These are phyloP conservation scores for Aerospiza tachiro DNA, from an alignment of 2,797 vertebrate genomes.

Conservation along the genomic window DNA sequence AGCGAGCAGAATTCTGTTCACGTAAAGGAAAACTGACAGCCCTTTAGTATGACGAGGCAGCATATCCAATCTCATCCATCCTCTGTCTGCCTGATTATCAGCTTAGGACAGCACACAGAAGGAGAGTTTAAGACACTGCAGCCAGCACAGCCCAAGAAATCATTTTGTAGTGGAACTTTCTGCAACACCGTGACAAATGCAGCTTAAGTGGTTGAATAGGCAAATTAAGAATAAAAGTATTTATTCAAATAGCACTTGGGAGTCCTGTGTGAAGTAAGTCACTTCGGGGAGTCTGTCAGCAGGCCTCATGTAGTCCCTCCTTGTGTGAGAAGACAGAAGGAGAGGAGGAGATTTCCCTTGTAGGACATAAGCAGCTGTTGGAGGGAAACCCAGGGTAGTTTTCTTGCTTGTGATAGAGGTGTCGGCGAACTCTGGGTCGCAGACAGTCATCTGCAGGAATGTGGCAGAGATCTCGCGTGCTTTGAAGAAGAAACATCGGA, in stretches of 20 bases:
- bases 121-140: background rate
- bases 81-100: background rate
- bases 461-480: fast-evolving
- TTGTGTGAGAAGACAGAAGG: background rate
- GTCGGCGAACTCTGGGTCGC: background rate
- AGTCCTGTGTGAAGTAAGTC: background rate
- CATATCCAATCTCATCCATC: background rate
- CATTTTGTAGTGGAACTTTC: background rate
- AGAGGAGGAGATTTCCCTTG: background rate
- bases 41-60: background rate
- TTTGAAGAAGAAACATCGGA: background rate
- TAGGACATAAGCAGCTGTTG: background rate
- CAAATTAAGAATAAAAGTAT: background rate
- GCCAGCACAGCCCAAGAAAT: background rate
- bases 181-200: background rate
- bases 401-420: background rate
- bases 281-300: background rate
- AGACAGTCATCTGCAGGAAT: background rate
- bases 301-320: background rate
- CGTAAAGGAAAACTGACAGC: background rate
- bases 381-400: background rate
- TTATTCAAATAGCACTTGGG: background rate
- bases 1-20: background rate
- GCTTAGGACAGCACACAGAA: background rate
- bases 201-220: background rate